Conservation (phyloP, 1,140 invertebrate genomes). For the Cheumatopsyche charites region DNA sequence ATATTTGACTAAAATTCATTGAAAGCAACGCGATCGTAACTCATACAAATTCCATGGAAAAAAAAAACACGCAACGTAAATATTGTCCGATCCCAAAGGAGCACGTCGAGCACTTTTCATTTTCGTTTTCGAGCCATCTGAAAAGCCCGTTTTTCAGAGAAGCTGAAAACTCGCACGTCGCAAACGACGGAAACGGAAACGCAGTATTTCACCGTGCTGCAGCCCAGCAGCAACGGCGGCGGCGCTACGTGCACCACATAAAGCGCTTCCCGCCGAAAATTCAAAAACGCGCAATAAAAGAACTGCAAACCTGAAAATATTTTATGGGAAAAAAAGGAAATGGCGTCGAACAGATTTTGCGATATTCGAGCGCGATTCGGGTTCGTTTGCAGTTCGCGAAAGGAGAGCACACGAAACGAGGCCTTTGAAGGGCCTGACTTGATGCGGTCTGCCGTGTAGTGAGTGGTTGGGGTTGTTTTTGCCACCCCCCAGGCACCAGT, state of each 20-base stretch:
- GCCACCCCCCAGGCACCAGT: too few relatives aligned
- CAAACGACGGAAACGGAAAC: slow-evolving; percentile 22
- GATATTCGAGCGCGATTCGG: too few relatives aligned
- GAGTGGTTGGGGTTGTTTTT: neutral
- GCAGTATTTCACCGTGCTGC: slow-evolving; percentile 13
- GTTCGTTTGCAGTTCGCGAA: too few relatives aligned
- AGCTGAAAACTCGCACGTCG: neutral
- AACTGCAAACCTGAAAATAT: too few relatives aligned
- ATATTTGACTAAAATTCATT: too few relatives aligned
- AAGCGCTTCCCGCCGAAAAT: neutral
- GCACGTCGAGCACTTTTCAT: neutral
- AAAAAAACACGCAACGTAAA: too few relatives aligned
- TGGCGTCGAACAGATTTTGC: too few relatives aligned
- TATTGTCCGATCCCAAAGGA: too few relatives aligned
- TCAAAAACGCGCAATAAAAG: neutral
- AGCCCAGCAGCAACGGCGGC: too few relatives aligned
- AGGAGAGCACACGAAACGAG: neutral
- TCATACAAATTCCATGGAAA: too few relatives aligned
- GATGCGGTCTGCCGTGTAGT: neutral
- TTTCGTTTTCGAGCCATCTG: neutral
- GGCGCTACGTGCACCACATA: slow-evolving; percentile 6
- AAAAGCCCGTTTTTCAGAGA: neutral
- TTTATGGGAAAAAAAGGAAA: too few relatives aligned
- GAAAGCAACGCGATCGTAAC: too few relatives aligned
- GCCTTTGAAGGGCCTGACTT: neutral